phyloP scores from a whole-genome alignment of 1,140 invertebrate genomes.

The Solen grandis region DNA sequence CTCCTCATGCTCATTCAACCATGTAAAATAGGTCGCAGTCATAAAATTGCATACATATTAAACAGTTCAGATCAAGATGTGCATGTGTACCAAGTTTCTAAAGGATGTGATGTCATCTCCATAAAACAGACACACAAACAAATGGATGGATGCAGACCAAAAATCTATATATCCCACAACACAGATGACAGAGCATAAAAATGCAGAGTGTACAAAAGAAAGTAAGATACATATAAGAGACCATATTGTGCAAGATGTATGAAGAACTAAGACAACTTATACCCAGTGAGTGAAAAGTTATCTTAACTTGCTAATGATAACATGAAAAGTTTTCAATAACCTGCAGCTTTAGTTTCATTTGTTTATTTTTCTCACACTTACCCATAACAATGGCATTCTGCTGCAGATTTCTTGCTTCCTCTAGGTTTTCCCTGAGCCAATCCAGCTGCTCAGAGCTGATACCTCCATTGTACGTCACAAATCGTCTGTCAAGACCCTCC shows the following conservation, averaged over 20 bases:
- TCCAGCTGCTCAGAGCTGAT: constrained; percentile 73
- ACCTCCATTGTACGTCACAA: constrained; percentile 79
- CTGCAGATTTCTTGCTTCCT: constrained; percentile 64
- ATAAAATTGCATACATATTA: neutral
- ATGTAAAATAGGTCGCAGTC: too few relatives aligned
- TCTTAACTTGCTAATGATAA: too few relatives aligned
- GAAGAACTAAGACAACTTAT: too few relatives aligned
- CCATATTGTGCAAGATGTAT: neutral
- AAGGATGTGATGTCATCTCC: neutral
- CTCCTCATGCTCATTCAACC: too few relatives aligned
- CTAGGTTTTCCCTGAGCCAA: constrained; percentile 75
- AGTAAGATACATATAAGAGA: neutral
- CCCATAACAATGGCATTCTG: constrained; percentile 70
- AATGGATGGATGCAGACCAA: too few relatives aligned
- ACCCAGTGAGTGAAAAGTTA: too few relatives aligned
- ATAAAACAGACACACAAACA: too few relatives aligned
- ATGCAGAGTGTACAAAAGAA: neutral
- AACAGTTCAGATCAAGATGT: neutral
- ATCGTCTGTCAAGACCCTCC: constrained; percentile 67
- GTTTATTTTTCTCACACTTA: constrained; percentile 31
- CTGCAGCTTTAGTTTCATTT: neutral
- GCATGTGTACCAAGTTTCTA: neutral
- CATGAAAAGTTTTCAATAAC: neutral
- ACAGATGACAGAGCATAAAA: neutral
- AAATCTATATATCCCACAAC: too few relatives aligned